Conservation (phyloP, 2,797 vertebrate genomes). For the Gobio occitaniae region DNA sequence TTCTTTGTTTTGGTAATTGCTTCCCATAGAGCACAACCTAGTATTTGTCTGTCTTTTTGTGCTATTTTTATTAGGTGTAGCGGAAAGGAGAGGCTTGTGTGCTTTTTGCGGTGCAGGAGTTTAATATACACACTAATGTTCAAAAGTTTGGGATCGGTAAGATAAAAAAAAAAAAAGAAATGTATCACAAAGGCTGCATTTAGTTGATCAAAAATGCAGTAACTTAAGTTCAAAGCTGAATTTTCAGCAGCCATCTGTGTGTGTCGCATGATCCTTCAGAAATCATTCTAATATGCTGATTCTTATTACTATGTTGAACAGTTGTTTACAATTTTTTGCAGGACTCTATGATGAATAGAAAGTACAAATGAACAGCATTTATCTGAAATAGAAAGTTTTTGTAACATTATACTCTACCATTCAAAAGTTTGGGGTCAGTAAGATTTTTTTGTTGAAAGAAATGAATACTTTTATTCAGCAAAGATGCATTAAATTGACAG, state of each 20-base stretch:
- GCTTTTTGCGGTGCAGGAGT: slow-evolving; percentile 59
- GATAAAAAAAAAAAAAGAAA: not conserved
- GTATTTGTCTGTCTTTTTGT: slow-evolving; percentile 34
- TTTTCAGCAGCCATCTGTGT: not conserved
- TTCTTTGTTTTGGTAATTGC: slow-evolving; percentile 54
- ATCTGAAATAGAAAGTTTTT: not conserved
- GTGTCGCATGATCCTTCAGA: not conserved
- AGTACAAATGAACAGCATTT: not conserved
- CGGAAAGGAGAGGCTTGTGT: slow-evolving; percentile 19
- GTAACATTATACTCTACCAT: too few species aligned
- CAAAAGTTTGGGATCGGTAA: not conserved
- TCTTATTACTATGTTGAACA: not conserved
- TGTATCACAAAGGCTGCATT: not conserved
- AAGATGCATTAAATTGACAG: not conserved
- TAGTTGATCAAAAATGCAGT: not conserved
- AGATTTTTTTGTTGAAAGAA: too few species aligned
- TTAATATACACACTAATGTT: not conserved
- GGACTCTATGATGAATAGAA: not conserved
- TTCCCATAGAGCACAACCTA: slow-evolving; percentile 39
- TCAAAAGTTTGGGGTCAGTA: too few species aligned
- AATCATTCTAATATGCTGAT: not conserved
- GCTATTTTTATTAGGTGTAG: slow-evolving; percentile 17
- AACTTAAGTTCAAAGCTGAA: not conserved
- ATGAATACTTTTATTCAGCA: not conserved
- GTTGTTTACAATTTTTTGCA: not conserved